Conservation (phyloP, 2,888 invertebrate genomes). For the Amblyjoppa fuscipennis region DNA sequence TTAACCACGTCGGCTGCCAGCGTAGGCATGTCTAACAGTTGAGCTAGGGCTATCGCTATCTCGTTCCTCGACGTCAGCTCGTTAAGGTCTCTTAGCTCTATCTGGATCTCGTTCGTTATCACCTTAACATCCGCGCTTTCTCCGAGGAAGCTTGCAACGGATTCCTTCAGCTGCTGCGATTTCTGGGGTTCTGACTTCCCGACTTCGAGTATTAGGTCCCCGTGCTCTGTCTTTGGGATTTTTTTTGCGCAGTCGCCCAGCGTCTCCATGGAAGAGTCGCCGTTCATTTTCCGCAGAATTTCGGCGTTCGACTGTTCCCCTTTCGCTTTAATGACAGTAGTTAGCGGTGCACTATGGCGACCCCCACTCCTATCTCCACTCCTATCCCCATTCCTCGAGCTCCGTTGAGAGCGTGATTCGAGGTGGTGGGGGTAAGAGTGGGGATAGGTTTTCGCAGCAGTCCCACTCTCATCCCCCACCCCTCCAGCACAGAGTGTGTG, state of each 20-base stretch:
- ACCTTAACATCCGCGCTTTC: too few relatives aligned
- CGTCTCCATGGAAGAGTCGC: background rate
- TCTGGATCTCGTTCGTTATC: too few relatives aligned
- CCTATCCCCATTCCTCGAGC: too few relatives aligned
- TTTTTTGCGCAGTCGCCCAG: background rate
- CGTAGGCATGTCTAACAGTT: background rate
- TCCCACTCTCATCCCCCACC: too few relatives aligned
- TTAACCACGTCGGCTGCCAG: constrained; percentile 19
- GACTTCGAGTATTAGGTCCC: constrained; percentile 26
- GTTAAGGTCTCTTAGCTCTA: too few relatives aligned
- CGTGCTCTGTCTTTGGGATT: constrained; percentile 25
- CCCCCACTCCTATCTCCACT: too few relatives aligned
- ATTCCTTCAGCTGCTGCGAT: constrained; percentile 14
- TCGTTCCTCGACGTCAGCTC: constrained; percentile 35
- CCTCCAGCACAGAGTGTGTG: too few relatives aligned
- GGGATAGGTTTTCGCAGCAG: too few relatives aligned
- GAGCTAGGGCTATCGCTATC: constrained; percentile 28
- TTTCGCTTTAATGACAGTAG: background rate
- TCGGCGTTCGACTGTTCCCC: constrained; percentile 3
- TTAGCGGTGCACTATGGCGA: too few relatives aligned
- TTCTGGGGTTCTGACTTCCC: background rate
- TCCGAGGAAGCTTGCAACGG: background rate
- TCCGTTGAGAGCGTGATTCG: too few relatives aligned
- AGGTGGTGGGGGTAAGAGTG: too few relatives aligned
- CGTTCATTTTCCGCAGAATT: constrained; percentile 5